Percentiles rank a stretch among this genome's conserved stretches.
Evolutionary conservation across 1,140 invertebrate genomes (phyloP).

Genomic region (Sitobion miscanthi): DNA sequence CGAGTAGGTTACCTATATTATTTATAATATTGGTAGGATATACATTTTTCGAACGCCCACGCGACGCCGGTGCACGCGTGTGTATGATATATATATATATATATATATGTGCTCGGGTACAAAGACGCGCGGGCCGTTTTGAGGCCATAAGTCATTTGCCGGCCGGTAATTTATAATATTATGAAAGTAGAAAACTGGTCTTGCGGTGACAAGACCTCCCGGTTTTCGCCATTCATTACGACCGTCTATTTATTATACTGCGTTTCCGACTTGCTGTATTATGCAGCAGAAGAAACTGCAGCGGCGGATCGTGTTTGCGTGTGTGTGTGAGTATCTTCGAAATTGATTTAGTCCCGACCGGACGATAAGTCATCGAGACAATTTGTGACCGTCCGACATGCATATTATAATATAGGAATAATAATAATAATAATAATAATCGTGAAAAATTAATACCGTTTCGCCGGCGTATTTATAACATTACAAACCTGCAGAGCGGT

Average conservation of each 20-base stretch:
- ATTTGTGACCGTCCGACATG: slow-evolving; percentile 5
- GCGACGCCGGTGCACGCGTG: neutral
- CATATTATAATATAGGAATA: neutral
- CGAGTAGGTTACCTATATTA: neutral
- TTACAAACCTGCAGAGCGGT: neutral
- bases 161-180: slow-evolving; percentile 48
- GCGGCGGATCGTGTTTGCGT: neutral
- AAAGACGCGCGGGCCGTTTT: slow-evolving; percentile 9
- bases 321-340: neutral
- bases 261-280: slow-evolving; percentile 13
- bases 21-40: neutral
- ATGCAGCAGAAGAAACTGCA: neutral
- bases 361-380: neutral
- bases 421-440: slow-evolving; percentile 16
- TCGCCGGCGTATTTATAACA: neutral
- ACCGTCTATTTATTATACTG: slow-evolving; percentile 45
- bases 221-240: slow-evolving; percentile 51
- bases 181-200: slow-evolving; percentile 54
- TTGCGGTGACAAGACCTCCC: slow-evolving; percentile 55
- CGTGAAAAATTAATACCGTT: neutral
- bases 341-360: neutral
- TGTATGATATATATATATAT: neutral
- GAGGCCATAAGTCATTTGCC: slow-evolving; percentile 49
- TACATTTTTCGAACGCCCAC: slow-evolving; percentile 43
- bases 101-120: neutral